Evolutionary conservation across 2,888 invertebrate species (phyloP), one percentile per base, ranked within the genome.

Genomic region (Parnassius apollo): DNA sequence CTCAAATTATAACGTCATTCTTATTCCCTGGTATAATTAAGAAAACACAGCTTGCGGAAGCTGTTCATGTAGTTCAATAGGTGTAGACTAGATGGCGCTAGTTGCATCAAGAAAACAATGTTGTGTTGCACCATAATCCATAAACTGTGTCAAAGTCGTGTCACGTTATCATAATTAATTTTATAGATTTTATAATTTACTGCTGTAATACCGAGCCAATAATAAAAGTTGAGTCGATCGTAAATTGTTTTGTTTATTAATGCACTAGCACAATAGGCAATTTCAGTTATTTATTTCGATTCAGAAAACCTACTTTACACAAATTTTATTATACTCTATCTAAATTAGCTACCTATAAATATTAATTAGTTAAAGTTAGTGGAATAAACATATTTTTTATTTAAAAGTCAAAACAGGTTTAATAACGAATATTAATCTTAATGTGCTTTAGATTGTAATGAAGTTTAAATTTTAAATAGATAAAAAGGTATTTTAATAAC

Each of bases 91-190:
- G 89, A 87, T 89, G 89, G 83, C 86, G 84, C 66, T 73, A 84
- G 69, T 48, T 10, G 75, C 75, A 65, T 42, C 71, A 55, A 62
- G 54, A 52, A 58, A 58, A 65, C 64, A 57, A 59, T 62, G 13
- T 64, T 1, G 62, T 0, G 62, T 46, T 57, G 56, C 59, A 53
- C 52, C 64, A 56, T 73, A 86, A 18, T 18, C 18, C 18, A 18
- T 1, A 18, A 18, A 80, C 74, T 83, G 68, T 85, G 85, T 84
- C 85, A 86, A 85, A 86, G 82, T 74, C 83, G 77, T 76, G 76
- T 74, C 75, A 74, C 71, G 74, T 72, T 79, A 81, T 84, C 80
- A 76, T 72, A 74, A 70, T 74, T 71, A 71, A 78, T 78, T 82
- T 79, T 76, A 82, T 77, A 71, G 69, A 67, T 67, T 73, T 74